phyloP scores from a whole-genome alignment of 2,888 invertebrate genomes.

The Dioctria linearis region DNA sequence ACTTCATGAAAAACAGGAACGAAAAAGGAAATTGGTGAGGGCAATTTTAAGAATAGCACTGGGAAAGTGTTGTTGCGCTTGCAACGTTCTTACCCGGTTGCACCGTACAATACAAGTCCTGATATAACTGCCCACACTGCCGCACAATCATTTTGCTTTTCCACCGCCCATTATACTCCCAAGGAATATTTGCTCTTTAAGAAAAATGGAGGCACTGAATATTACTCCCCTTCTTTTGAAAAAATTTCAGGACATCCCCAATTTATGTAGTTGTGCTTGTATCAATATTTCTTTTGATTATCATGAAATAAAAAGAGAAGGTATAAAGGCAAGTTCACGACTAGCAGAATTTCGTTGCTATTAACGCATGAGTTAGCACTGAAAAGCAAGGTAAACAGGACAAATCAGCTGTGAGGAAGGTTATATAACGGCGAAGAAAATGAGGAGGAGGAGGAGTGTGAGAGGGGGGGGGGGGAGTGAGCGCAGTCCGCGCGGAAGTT shows the following conservation, averaged over 20 bases:
- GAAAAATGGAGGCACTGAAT: conserved; percentile 10
- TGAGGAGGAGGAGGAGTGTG: too few species aligned
- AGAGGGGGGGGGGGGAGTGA: not conserved
- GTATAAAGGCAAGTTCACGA: not conserved
- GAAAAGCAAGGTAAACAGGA: conserved; percentile 37
- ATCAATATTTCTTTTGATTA: conserved; percentile 41
- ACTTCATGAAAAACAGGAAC: not conserved
- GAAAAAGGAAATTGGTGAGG: conserved; percentile 2
- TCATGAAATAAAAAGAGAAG: conserved; percentile 2
- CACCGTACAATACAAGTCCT: not conserved
- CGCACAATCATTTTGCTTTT: not conserved
- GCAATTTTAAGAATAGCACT: conserved; percentile 3
- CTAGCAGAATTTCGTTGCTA: not conserved
- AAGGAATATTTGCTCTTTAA: not conserved
- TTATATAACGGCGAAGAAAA: not conserved
- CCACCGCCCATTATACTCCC: not conserved
- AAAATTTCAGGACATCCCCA: not conserved
- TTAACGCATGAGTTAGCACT: conserved; percentile 35
- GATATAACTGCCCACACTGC: not conserved
- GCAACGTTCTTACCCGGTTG: not conserved
- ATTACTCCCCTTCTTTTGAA: not conserved
- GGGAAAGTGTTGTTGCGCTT: conserved; percentile 30
- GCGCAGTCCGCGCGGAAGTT: not conserved
- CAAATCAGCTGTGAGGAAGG: conserved; percentile 25
- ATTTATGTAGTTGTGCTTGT: not conserved